Conservation (phyloP, 2,113 vertebrate species). For the Oncorhynchus gorbuscha region DNA sequence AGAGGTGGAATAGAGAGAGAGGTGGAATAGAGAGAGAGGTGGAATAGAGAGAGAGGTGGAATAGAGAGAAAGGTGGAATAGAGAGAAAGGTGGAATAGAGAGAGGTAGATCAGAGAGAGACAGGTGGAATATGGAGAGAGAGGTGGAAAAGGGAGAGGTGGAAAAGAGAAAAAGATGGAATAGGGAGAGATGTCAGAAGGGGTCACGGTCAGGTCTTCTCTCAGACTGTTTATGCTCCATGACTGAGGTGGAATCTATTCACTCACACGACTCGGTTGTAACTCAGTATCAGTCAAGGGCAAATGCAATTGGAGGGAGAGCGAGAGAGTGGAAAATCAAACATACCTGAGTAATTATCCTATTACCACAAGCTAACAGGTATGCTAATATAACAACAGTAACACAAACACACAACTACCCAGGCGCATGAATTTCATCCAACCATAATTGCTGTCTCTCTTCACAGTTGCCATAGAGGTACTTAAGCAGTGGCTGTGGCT, state of each 20-base stretch:
- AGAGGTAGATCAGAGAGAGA: no score
- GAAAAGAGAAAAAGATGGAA: no score
- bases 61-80: background rate
- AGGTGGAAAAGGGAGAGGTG: no score
- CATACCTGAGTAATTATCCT: background rate
- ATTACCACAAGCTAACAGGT: background rate
- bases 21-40: background rate
- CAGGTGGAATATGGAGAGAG: no score
- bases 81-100: background rate
- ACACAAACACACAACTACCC: background rate
- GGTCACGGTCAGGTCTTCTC: no score
- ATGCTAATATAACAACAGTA: background rate
- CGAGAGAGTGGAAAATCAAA: background rate
- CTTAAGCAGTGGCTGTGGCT: no score
- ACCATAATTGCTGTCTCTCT: conserved; percentile 6
- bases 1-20: no score
- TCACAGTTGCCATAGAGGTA: background rate
- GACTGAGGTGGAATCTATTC: background rate
- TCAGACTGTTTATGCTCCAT: background rate
- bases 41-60: no score
- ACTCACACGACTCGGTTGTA: background rate
- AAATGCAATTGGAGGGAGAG: background rate
- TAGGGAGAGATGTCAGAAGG: no score
- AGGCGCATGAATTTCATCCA: conserved; percentile 1
- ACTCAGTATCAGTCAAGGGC: background rate